A percentile compares a stretch with the other conserved stretches of the same genome.
Evolutionary conservation across 2,797 vertebrate species (phyloP).

Genomic region (Anolis apletophallus): DNA sequence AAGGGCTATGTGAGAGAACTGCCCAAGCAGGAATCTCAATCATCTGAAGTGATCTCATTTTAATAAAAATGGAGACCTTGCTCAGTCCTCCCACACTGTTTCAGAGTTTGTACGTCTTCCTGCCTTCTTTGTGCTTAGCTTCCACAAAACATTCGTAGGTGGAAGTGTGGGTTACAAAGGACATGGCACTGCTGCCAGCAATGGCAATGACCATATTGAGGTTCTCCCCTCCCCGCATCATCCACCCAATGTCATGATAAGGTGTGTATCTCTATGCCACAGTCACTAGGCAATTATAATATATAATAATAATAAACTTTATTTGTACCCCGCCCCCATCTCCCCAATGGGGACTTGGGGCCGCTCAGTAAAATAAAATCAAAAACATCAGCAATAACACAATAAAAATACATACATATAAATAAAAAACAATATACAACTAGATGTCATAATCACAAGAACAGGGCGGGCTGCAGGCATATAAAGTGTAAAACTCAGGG

Average conservation of each 20-base stretch:
- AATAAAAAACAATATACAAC: too few relatives aligned
- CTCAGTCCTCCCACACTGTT: not conserved
- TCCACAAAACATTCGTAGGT: not conserved
- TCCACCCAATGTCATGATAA: not conserved
- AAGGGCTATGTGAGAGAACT: conserved; percentile 2
- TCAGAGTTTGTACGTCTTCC: not conserved
- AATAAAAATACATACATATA: too few relatives aligned
- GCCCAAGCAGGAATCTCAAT: not conserved
- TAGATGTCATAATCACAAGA: too few relatives aligned
- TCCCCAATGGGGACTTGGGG: too few relatives aligned
- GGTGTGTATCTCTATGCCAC: not conserved
- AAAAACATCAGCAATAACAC: too few relatives aligned
- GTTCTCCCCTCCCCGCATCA: not conserved
- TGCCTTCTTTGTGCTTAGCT: not conserved
- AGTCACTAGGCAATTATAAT: too few relatives aligned
- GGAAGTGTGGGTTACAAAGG: not conserved
- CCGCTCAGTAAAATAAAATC: too few relatives aligned
- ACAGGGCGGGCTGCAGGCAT: too few relatives aligned
- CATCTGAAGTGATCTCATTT: conserved; percentile 7
- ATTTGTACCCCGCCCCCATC: too few relatives aligned
- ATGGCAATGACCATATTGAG: not conserved
- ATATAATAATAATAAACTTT: too few relatives aligned
- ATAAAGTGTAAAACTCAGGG: too few relatives aligned
- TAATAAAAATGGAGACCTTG: conserved; percentile 1
- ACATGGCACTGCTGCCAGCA: not conserved